A percentile compares a stretch with the other conserved stretches of the same genome.
phyloP scores from a whole-genome alignment of 2,888 invertebrate species.

The Cantharis rustica region DNA sequence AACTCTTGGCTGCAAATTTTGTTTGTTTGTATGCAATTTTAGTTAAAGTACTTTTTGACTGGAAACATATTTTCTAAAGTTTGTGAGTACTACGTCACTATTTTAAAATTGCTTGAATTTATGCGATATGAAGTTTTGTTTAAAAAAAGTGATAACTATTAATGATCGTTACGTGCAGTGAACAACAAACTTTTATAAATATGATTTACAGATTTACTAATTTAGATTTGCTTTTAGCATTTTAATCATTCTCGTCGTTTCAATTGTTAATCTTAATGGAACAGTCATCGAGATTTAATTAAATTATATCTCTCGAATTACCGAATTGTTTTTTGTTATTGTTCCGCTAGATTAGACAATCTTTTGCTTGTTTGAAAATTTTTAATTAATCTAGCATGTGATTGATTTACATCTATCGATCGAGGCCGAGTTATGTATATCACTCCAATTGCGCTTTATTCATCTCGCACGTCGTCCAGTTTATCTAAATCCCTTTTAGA shows the following conservation, averaged over 20 bases:
- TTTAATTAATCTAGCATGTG: constrained; percentile 28
- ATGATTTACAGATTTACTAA: neutral
- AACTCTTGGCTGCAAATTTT: neutral
- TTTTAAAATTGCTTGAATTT: neutral
- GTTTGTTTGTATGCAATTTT: constrained; percentile 1
- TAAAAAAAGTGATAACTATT: neutral
- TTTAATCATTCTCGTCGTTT: constrained; percentile 13
- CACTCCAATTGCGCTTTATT: constrained; percentile 2
- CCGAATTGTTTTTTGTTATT: constrained; percentile 37
- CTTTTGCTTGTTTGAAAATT: constrained; percentile 34
- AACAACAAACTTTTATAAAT: neutral
- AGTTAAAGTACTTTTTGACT: neutral
- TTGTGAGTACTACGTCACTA: neutral
- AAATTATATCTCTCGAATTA: constrained; percentile 40
- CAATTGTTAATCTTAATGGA: constrained; percentile 20
- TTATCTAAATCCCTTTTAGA: constrained; percentile 11
- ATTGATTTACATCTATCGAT: constrained; percentile 23
- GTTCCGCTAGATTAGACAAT: constrained; percentile 35
- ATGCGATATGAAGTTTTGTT: neutral
- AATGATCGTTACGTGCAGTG: neutral
- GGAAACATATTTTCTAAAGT: neutral
- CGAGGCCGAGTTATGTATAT: neutral
- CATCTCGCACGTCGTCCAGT: constrained; percentile 1
- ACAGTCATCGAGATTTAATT: constrained; percentile 38
- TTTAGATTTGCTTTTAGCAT: neutral